Evolutionary conservation across 2,113 vertebrate species (phyloP), one percentile per base, ranked within the genome.

Genomic region (Pollimyrus isidori): DNA sequence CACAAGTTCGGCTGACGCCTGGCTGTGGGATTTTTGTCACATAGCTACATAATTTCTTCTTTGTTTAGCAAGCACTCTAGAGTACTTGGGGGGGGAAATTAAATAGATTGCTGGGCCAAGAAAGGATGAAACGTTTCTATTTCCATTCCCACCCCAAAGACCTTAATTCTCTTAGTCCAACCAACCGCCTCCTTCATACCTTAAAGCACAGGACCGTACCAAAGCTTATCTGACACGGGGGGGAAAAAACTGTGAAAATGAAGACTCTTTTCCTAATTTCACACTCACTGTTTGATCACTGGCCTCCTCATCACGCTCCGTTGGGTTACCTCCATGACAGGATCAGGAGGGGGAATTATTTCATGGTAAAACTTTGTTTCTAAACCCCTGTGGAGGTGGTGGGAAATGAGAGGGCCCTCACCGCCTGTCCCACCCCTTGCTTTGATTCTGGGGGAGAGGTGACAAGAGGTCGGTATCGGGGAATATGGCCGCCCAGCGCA

Each of bases 191-290:
- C 92, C 91, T 93, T 86, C 91, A 89, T 56, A 73, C 90, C 91
- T 92, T 91, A 92, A 92, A 94, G 92, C 93, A 94, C 94, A 94
- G 93, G 94, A 95, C 93, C 92, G 91, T 87, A 91, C 90, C 92
- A 90, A 91, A 89, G 90, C 80, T 88, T 50, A 89, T 76, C 89
- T 80, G 76, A 42, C 62, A 69, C 42, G 52, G 26, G 50, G 0
- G 11, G 48, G 84, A 83, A 30, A 87, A 92, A 94, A 89, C 94
- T 95, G 94, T 95, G 94, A 95, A 96, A 95, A 96, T 95, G 93
- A 96, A 95, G 95, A 96, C 92, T 94, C 95, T 96, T 96, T 94
- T 95, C 95, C 93, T 95, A 93, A 96, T 96, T 97, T 96, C 95
- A 96, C 96, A 96, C 94, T 94, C 90, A 2, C 89, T 7, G 90